phyloP scores from a whole-genome alignment of 2,888 invertebrate genomes.

The Tridacna gigas region DNA sequence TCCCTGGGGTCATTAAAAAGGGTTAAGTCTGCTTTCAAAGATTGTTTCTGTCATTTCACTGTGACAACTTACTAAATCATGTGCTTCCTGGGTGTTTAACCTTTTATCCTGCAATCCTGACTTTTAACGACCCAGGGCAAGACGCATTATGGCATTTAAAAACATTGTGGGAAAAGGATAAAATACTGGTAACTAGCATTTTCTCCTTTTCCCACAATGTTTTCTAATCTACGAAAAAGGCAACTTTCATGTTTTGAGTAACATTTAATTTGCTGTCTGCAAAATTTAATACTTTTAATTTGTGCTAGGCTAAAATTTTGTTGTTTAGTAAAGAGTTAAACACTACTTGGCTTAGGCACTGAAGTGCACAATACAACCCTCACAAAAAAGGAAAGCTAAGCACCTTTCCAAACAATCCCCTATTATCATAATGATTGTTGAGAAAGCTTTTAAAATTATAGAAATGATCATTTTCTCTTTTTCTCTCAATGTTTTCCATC shows the following conservation, averaged over 20 bases:
- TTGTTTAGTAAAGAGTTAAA: background rate
- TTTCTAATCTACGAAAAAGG: background rate
- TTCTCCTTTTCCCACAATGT: slow-evolving; percentile 12
- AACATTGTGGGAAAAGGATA: background rate
- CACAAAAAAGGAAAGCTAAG: background rate
- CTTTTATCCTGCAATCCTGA: background rate
- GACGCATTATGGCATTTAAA: background rate
- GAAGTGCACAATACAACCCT: background rate
- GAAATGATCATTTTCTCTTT: background rate
- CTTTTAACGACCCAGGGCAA: background rate
- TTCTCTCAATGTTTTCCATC: background rate
- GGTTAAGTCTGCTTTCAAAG: background rate
- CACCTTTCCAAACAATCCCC: too few species aligned
- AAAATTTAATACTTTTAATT: background rate
- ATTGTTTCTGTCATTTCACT: too few species aligned
- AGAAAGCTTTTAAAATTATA: too few species aligned
- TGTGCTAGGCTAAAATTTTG: background rate
- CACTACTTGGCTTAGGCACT: background rate
- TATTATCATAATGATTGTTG: too few species aligned
- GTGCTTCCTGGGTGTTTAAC: too few species aligned
- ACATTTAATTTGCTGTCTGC: background rate
- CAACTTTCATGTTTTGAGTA: background rate
- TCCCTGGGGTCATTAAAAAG: background rate
- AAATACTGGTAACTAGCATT: background rate
- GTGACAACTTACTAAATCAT: too few species aligned